Percentiles rank a stretch among this genome's conserved stretches.
phyloP scores from a whole-genome alignment of 2,888 invertebrate genomes.

The Endotricha flammealis region DNA sequence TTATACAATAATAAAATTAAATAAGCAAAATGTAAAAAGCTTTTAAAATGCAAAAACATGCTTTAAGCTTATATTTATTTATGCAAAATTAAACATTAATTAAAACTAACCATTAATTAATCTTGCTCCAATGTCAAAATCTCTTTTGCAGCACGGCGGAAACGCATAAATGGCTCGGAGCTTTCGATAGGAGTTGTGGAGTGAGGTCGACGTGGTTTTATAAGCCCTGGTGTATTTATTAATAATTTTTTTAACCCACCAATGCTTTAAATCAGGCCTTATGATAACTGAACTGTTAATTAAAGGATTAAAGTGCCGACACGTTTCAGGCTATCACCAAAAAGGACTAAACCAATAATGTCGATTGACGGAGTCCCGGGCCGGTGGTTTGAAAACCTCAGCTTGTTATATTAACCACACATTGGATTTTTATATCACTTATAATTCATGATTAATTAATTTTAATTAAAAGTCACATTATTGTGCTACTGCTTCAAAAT shows the following conservation, averaged over 20 bases:
- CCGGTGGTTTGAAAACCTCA: constrained; percentile 30
- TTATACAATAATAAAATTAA: too few species aligned
- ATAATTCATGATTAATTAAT: background rate
- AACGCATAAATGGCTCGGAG: constrained; percentile 4
- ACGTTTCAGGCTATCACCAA: constrained; percentile 65
- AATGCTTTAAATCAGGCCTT: constrained; percentile 7
- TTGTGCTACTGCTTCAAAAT: background rate
- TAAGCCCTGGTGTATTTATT: constrained; percentile 6
- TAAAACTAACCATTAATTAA: background rate
- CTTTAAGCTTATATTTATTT: too few species aligned
- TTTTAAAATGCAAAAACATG: too few species aligned
- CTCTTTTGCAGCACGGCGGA: constrained; percentile 5
- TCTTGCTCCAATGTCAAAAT: background rate
- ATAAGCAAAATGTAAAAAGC: too few species aligned
- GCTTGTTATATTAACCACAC: constrained; percentile 30
- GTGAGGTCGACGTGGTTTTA: constrained; percentile 2
- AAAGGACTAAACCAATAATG: constrained; percentile 56
- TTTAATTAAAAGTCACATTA: background rate
- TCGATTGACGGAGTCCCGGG: constrained; percentile 43
- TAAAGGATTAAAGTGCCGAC: constrained; percentile 48
- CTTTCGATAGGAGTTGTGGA: constrained; percentile 1
- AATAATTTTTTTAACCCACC: constrained; percentile 10
- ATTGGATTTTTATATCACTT: constrained; percentile 24
- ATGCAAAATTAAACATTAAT: too few species aligned
- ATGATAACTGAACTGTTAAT: constrained; percentile 4